phyloP scores from a whole-genome alignment of 2,797 vertebrate species.

The Nannoperca australis region DNA sequence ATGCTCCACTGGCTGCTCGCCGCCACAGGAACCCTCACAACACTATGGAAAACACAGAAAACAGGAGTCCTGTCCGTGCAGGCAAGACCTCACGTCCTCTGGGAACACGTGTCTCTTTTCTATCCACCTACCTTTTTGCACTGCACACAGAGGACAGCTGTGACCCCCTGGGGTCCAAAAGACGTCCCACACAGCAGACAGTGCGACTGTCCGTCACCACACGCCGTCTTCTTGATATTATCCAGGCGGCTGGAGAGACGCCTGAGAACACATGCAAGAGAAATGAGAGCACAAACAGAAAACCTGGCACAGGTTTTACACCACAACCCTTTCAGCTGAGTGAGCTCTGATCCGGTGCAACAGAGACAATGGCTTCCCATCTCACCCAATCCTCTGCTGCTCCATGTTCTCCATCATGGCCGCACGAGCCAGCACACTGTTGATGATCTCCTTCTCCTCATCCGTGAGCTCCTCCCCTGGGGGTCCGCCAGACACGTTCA shows the following conservation, averaged over 20 bases:
- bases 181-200: slow-evolving; percentile 93
- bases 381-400: slow-evolving; percentile 93
- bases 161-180: slow-evolving; percentile 86
- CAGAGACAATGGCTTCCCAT: slow-evolving; percentile 19
- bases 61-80: slow-evolving; percentile 6
- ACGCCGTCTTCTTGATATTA: slow-evolving; percentile 89
- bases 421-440: slow-evolving; percentile 91
- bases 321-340: background rate
- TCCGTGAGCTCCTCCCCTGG: slow-evolving; percentile 91
- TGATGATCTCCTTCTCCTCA: slow-evolving; percentile 97
- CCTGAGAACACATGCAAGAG: slow-evolving; percentile 77
- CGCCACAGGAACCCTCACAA: slow-evolving; percentile 35
- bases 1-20: slow-evolving; percentile 1
- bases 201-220: slow-evolving; percentile 90
- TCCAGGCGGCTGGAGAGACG: slow-evolving; percentile 92
- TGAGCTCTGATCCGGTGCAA: slow-evolving; percentile 18
- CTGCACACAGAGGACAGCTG: slow-evolving; percentile 91
- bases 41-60: background rate
- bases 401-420: slow-evolving; percentile 94
- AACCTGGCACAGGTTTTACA: slow-evolving; percentile 16
- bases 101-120: too few species aligned
- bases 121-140: slow-evolving; percentile 92
- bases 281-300: slow-evolving; percentile 10
- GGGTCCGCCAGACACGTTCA: slow-evolving; percentile 64
- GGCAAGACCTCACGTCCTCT: background rate